A percentile compares a stretch with the other conserved stretches of the same genome.
phyloP scores from a whole-genome alignment of 2,888 invertebrate species.

The Drosophila seclusa region DNA sequence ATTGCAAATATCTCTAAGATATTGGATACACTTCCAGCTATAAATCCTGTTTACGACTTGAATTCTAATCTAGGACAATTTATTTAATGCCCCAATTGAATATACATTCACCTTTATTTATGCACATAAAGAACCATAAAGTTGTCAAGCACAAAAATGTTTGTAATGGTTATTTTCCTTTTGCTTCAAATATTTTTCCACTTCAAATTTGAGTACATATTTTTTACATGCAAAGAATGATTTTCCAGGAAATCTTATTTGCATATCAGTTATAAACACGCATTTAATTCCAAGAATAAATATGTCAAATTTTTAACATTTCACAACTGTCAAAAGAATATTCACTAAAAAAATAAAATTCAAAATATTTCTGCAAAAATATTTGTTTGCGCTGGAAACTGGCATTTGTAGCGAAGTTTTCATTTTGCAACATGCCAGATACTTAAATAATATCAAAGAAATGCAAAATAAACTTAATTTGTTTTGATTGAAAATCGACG shows the following conservation, averaged over 20 bases:
- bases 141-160: neutral
- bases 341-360: neutral
- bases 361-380: neutral
- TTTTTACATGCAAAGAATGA: neutral
- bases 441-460: neutral
- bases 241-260: neutral
- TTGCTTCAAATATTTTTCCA: neutral
- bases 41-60: conserved; percentile 7
- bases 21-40: neutral
- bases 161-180: neutral
- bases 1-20: neutral
- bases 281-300: neutral
- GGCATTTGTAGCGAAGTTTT: neutral
- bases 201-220: neutral
- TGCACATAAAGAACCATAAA: neutral
- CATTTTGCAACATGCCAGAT: neutral
- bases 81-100: conserved; percentile 1
- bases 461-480: neutral
- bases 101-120: conserved; percentile 1
- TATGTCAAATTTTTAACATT: neutral
- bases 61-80: conserved; percentile 1
- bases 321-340: neutral
- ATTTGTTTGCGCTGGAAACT: neutral
- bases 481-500: neutral
- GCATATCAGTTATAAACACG: neutral